These are phyloP conservation scores for Cebus imitator DNA, from an alignment of 2,113 vertebrate species.

Conservation along the genomic window DNA sequence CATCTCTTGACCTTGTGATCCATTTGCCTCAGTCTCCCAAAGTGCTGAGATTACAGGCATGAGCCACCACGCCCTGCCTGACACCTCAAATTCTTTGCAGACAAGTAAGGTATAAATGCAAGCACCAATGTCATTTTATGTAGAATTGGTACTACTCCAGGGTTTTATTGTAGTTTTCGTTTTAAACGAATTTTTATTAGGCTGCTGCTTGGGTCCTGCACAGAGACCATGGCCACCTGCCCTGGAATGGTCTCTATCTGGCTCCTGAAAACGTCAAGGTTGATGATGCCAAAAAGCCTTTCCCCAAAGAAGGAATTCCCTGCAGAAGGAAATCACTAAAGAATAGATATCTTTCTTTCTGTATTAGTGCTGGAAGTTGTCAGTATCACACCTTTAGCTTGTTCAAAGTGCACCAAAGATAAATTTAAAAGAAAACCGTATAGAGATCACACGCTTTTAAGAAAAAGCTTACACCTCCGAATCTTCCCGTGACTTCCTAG, in stretches of 20 bases:
- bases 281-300: neutral
- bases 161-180: neutral
- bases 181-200: neutral
- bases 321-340: neutral
- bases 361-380: neutral
- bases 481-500: neutral
- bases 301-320: neutral
- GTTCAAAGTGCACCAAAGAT: neutral
- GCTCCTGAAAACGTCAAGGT: neutral
- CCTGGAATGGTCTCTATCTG: neutral
- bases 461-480: neutral
- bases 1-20: too few relatives aligned
- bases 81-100: neutral
- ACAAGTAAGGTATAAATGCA: neutral
- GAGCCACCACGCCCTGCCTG: too few relatives aligned
- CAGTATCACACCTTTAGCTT: neutral
- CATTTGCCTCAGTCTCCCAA: too few relatives aligned
- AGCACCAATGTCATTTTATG: neutral
- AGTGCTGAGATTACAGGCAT: too few relatives aligned
- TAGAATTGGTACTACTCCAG: neutral
- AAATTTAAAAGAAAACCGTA: neutral
- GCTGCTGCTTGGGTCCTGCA: accelerated
- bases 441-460: neutral
- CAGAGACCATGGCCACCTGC: accelerated
- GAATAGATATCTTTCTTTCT: neutral